These are phyloP conservation scores for Meloidogyne hapla DNA, from an alignment of 1,140 invertebrate species.

Conservation along the genomic window DNA sequence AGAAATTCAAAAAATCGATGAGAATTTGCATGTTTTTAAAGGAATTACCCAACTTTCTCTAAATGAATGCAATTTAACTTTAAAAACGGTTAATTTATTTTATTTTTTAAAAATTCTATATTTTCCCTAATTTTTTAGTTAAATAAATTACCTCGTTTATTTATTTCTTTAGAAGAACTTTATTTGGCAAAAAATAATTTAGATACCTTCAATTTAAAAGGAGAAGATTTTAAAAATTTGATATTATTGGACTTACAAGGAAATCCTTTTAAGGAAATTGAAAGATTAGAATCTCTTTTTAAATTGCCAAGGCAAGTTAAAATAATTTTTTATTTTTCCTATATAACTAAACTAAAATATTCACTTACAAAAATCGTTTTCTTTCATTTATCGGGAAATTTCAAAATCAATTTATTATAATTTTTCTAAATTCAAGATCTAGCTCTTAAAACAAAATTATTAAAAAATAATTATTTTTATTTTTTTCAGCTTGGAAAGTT, in stretches of 20 bases:
- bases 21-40: not conserved
- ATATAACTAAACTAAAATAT: too few relatives aligned
- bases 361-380: too few relatives aligned
- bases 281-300: slow-evolving; percentile 4
- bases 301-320: slow-evolving; percentile 28
- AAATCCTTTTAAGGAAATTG: slow-evolving; percentile 30
- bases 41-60: slow-evolving; percentile 33
- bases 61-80: slow-evolving; percentile 27
- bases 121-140: slow-evolving; percentile 1
- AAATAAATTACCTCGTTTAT: slow-evolving; percentile 9
- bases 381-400: too few relatives aligned
- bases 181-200: slow-evolving; percentile 38
- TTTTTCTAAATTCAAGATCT: too few relatives aligned
- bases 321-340: not conserved
- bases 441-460: too few relatives aligned
- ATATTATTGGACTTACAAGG: slow-evolving; percentile 32
- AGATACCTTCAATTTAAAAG: not conserved
- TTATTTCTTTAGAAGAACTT: slow-evolving; percentile 33
- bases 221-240: slow-evolving; percentile 16
- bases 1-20: not conserved
- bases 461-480: not conserved
- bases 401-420: too few relatives aligned
- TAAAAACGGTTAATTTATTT: slow-evolving; percentile 33
- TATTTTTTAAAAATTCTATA: not conserved
- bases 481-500: slow-evolving; percentile 25